These are phyloP conservation scores for Anhinga anhinga DNA, from an alignment of 2,113 vertebrate species.

Conservation along the genomic window DNA sequence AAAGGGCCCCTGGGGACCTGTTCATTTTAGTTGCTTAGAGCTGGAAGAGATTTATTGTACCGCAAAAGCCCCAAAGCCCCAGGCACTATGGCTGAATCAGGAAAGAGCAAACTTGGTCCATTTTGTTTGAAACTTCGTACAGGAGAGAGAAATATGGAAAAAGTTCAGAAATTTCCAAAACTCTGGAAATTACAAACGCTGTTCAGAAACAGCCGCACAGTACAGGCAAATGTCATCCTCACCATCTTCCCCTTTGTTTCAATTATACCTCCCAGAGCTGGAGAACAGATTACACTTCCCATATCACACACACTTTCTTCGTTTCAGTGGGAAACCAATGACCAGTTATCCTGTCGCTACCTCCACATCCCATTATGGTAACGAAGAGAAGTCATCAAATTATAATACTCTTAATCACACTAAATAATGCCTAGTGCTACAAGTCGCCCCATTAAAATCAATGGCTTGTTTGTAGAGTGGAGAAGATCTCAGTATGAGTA, in stretches of 20 bases:
- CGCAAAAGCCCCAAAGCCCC: neutral
- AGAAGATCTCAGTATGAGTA: neutral
- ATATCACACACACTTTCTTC: neutral
- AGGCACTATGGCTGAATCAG: neutral
- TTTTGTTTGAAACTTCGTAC: neutral
- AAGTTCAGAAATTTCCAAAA: neutral
- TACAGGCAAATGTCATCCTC: neutral
- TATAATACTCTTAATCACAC: constrained; percentile 11
- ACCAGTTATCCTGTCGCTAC: neutral
- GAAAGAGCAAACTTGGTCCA: neutral
- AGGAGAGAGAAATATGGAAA: neutral
- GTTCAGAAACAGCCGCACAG: neutral
- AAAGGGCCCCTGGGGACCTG: neutral
- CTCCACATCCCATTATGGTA: neutral
- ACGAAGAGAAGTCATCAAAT: neutral
- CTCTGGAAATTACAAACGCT: neutral
- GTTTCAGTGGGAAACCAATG: neutral
- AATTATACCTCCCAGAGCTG: neutral
- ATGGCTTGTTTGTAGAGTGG: neutral
- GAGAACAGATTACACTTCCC: neutral
- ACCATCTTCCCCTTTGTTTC: neutral
- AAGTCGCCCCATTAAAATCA: constrained; percentile 32
- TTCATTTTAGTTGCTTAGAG: neutral
- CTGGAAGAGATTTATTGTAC: neutral
- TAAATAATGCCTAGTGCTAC: neutral